Evolutionary conservation across 1,140 invertebrate species (phyloP), one percentile per base, ranked within the genome.

Genomic region (Euglossa dilemma): DNA sequence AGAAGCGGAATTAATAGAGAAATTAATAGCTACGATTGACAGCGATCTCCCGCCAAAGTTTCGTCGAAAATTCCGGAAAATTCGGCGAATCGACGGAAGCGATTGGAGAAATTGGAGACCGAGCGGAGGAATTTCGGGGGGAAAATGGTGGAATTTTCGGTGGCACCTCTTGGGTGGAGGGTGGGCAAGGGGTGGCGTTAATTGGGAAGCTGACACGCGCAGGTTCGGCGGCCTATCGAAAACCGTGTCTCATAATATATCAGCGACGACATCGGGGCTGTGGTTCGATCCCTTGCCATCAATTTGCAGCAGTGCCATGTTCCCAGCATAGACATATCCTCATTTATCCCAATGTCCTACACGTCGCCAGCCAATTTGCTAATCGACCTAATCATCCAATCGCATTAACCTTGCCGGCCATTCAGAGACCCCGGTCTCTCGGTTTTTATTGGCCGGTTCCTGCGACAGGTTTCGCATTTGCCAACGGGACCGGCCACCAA

Each of bases 371-470:
- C 84, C 93, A 94, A 94, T 94, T 93, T 93, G 89, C 91, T 91
- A 93, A 94, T 94, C 90, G 89, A 93, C 91, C 91, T 92, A 94
- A 94, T 94, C 92, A 93, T 93, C 87, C 93, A 93, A 93, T 94
- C 92, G 89, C 88, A 93, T 94, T 94, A 94, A 94, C 93, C 93
- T 94, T 94, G 93, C 89, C 85, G 89, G 80, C 90, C 88, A 93
- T 90, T 94, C 90, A 89, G 79, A 86, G 85, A 80, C 75, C 85
- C 74, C 76, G 70, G 77, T 80, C 71, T 85, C 75, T 4, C 63
- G n/a, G n/a, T 74, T 90, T 85, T 93, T 92, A 94, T 94, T 93
- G 90, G 90, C 73, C 85, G 89, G 92, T 93, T 93, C 93, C 93
- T 93, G 92, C 89, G 80, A 83, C 81, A 80, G 73, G 80, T 86